These are phyloP conservation scores for Crenuchus spilurus DNA, from an alignment of 2,797 vertebrate species.

Conservation along the genomic window DNA sequence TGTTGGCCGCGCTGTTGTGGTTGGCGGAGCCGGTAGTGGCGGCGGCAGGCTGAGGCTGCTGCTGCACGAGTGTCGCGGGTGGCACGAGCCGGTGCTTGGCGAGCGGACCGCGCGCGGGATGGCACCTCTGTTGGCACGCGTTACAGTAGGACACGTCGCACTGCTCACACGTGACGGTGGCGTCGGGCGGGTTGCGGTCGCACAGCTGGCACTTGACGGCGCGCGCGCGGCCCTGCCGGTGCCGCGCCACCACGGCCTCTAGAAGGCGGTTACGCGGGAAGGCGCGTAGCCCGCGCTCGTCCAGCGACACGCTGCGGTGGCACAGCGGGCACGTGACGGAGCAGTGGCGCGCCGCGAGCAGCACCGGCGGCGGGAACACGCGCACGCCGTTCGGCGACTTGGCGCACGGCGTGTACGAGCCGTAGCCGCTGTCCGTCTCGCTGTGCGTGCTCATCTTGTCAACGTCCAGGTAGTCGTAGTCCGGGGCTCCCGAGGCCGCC, in stretches of 20 bases:
- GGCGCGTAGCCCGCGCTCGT: slow-evolving; percentile 90
- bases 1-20: slow-evolving; percentile 22
- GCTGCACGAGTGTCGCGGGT: slow-evolving; percentile 61
- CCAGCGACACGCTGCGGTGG: slow-evolving; percentile 93
- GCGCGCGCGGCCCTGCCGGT: slow-evolving; percentile 81
- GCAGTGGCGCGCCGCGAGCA: slow-evolving; percentile 78
- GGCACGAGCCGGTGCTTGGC: slow-evolving; percentile 91
- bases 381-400: slow-evolving; percentile 94
- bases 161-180: slow-evolving; percentile 92
- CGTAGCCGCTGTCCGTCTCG: slow-evolving; percentile 97
- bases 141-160: slow-evolving; percentile 93
- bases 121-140: slow-evolving; percentile 92
- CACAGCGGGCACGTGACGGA: slow-evolving; percentile 96
- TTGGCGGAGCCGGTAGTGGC: slow-evolving; percentile 58
- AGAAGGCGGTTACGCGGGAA: slow-evolving; percentile 93
- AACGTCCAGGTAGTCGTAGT: slow-evolving; percentile 88
- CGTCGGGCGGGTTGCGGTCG: slow-evolving; percentile 90
- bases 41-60: slow-evolving; percentile 55
- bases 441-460: slow-evolving; percentile 97
- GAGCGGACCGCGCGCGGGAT: slow-evolving; percentile 92
- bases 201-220: slow-evolving; percentile 91
- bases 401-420: slow-evolving; percentile 93
- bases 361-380: slow-evolving; percentile 84
- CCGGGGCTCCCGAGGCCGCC: slow-evolving; percentile 73
- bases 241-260: slow-evolving; percentile 90